Evolutionary conservation across 1,140 invertebrate genomes (phyloP).

Genomic region (Trachymyrmex septentrionalis): DNA sequence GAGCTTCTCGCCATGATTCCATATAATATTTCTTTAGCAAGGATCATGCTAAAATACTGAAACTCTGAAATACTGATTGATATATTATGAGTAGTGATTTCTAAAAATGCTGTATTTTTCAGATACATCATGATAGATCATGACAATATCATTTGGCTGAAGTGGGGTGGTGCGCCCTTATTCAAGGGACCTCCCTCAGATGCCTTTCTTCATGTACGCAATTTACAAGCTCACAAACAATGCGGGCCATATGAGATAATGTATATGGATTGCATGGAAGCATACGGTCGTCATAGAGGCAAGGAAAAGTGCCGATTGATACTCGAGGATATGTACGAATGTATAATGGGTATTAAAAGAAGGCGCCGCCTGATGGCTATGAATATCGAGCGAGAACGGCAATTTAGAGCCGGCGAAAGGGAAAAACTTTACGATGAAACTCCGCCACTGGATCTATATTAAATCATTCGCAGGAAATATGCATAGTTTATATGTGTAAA

Average conservation of each 20-base stretch:
- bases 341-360: not conserved
- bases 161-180: not conserved
- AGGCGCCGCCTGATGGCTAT: not conserved
- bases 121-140: constrained; percentile 20
- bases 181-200: constrained; percentile 5
- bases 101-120: constrained; percentile 4
- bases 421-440: not conserved
- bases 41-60: too few species aligned
- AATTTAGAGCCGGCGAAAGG: not conserved
- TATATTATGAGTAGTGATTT: not conserved
- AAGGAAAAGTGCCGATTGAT: constrained; percentile 16
- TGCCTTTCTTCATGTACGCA: not conserved
- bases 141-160: not conserved
- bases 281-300: constrained; percentile 26
- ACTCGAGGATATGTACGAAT: constrained; percentile 26
- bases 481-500: constrained; percentile 24
- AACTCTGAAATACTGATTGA: not conserved
- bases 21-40: not conserved
- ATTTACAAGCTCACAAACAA: not conserved
- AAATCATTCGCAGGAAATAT: not conserved
- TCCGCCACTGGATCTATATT: constrained; percentile 34
- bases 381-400: not conserved
- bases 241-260: not conserved
- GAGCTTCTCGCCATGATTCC: not conserved
- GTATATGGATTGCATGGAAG: constrained; percentile 29